Conservation (phyloP, 2,888 invertebrate species). For the Dolomedes plantarius region DNA sequence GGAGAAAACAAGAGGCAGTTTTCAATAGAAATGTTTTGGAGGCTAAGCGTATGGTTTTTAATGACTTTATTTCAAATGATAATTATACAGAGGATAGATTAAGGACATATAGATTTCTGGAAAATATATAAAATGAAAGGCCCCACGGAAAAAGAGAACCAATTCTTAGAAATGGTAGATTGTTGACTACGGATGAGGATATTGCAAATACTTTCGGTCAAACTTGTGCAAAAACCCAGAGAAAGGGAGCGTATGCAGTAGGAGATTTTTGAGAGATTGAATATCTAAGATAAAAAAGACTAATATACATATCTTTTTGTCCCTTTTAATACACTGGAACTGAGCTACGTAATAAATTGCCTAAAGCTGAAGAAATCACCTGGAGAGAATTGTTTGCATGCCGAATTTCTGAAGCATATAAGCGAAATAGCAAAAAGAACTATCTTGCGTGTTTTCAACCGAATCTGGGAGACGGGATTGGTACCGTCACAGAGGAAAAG, state of each 20-base stretch:
- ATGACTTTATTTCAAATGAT: conserved; percentile 22
- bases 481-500: background rate
- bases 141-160: background rate
- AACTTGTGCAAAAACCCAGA: background rate
- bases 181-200: conserved; percentile 9
- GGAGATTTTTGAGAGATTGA: conserved; percentile 11
- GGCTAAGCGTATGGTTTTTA: conserved; percentile 29
- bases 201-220: conserved; percentile 18
- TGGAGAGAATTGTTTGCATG: conserved; percentile 19
- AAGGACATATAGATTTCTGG: conserved; percentile 21
- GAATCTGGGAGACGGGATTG: conserved; percentile 3
- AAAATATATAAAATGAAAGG: background rate
- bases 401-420: conserved; percentile 1
- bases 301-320: background rate
- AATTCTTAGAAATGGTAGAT: conserved; percentile 13
- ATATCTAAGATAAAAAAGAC: background rate
- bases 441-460: background rate
- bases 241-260: background rate
- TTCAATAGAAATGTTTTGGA: conserved; percentile 20
- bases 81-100: conserved; percentile 18
- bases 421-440: background rate
- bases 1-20: conserved; percentile 32
- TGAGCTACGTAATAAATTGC: background rate
- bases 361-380: background rate
- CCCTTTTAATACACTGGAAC: background rate